phyloP scores from a whole-genome alignment of 2,888 invertebrate genomes.

The Vesta saturnalis region DNA sequence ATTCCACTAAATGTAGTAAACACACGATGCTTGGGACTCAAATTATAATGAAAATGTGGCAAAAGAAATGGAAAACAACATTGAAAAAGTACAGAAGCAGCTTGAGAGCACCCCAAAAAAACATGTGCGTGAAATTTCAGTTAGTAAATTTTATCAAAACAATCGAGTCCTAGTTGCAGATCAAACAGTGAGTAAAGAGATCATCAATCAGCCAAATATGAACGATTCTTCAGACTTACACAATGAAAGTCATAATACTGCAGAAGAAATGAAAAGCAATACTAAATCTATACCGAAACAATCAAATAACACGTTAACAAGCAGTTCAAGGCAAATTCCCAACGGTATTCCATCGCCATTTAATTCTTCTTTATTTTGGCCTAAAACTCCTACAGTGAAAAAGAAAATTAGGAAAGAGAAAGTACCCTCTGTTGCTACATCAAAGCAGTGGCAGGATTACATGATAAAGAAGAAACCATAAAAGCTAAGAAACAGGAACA shows the following conservation, averaged over 20 bases:
- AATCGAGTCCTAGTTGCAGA: too few relatives aligned
- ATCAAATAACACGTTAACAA: background rate
- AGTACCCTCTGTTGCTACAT: background rate
- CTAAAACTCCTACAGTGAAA: conserved; percentile 1
- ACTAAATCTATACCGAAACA: background rate
- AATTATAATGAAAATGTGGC: background rate
- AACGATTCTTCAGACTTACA: background rate
- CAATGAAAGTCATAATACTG: background rate
- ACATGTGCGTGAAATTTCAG: background rate
- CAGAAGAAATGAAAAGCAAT: background rate
- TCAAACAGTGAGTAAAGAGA: background rate
- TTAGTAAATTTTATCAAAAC: background rate
- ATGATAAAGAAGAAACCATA: background rate
- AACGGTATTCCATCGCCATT: conserved; percentile 5
- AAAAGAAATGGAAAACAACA: background rate
- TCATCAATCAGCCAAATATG: background rate
- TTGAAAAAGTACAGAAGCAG: background rate
- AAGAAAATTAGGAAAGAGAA: background rate
- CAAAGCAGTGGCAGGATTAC: conserved; percentile 1
- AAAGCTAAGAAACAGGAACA: background rate
- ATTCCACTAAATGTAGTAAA: background rate
- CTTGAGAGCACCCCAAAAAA: background rate
- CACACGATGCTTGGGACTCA: background rate
- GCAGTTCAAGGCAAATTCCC: conserved; percentile 1
- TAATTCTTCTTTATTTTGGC: conserved; percentile 1